These are phyloP conservation scores for Gandaritis pyraliata DNA, from an alignment of 2,888 invertebrate genomes.

Conservation along the genomic window DNA sequence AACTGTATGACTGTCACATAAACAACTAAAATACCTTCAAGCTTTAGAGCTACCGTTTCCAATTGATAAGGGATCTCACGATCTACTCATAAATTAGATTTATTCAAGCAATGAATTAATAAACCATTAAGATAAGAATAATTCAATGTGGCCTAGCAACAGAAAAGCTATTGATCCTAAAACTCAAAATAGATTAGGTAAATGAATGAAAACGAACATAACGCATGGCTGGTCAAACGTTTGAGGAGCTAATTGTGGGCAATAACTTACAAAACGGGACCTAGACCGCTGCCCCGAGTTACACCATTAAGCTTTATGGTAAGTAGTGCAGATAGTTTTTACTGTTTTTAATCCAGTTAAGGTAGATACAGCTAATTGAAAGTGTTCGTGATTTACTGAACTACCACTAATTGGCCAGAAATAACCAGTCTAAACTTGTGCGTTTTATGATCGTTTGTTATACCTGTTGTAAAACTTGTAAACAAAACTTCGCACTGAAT, in stretches of 20 bases:
- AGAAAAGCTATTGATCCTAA: constrained; percentile 19
- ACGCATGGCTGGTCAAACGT: constrained; percentile 27
- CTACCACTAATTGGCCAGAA: no score
- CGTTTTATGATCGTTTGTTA: not conserved
- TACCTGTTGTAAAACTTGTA: not conserved
- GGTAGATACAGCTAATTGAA: not conserved
- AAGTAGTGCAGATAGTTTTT: constrained; percentile 25
- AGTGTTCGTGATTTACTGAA: not conserved
- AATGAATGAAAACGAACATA: constrained; percentile 23
- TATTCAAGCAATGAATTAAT: constrained; percentile 25
- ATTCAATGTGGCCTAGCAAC: constrained; percentile 19
- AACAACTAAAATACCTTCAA: not conserved
- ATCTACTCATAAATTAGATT: constrained; percentile 18
- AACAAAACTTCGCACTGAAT: not conserved
- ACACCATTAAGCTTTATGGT: constrained; percentile 33
- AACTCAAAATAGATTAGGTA: constrained; percentile 22
- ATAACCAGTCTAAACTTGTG: no score
- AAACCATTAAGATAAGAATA: constrained; percentile 21
- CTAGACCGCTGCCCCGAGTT: constrained; percentile 22
- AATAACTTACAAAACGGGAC: constrained; percentile 35
- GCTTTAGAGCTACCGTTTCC: constrained; percentile 6
- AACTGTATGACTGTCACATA: not conserved
- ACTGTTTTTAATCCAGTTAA: constrained; percentile 10
- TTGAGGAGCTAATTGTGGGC: constrained; percentile 26
- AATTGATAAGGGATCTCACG: constrained; percentile 24